Percentiles rank a stretch among this genome's conserved stretches.
Evolutionary conservation across 2,888 invertebrate species (phyloP).

Genomic region (Conchocele bisecta): DNA sequence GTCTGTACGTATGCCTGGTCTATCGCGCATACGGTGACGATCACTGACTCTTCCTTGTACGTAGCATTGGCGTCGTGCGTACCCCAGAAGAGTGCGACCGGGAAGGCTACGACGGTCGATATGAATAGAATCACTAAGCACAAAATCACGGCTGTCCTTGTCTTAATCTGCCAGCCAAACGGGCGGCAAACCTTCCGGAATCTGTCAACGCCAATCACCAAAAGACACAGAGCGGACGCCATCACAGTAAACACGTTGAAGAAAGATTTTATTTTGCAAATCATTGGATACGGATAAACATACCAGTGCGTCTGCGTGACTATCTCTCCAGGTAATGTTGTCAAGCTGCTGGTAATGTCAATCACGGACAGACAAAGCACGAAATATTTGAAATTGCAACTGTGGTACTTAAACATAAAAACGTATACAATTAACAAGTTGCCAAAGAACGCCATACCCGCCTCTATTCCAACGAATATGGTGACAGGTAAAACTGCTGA

Average conservation of each 20-base stretch:
- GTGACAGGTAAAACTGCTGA: conserved; percentile 17
- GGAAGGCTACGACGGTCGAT: conserved; percentile 5
- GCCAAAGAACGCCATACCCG: conserved; percentile 25
- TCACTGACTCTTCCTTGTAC: no score
- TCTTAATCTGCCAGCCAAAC: conserved; percentile 32
- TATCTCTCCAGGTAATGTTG: conserved; percentile 42
- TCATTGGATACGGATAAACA: conserved; percentile 5
- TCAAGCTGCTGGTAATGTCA: conserved; percentile 19
- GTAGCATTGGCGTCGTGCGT: background rate
- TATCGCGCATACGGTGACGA: conserved; percentile 11
- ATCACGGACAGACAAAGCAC: conserved; percentile 22
- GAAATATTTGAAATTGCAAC: conserved; percentile 32
- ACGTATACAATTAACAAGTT: conserved; percentile 17
- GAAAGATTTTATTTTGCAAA: conserved; percentile 29
- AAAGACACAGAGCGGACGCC: conserved; percentile 57
- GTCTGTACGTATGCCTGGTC: background rate
- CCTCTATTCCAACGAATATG: conserved; percentile 24
- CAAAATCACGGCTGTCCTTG: conserved; percentile 3
- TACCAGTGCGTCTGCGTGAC: conserved; percentile 34
- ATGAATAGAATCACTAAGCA: background rate
- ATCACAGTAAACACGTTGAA: conserved; percentile 30
- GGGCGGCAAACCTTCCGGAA: conserved; percentile 68
- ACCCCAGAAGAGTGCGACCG: conserved; percentile 32
- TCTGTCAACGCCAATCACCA: conserved; percentile 64
- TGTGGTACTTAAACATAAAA: conserved; percentile 16